Percentiles rank a stretch among this genome's conserved stretches.
Evolutionary conservation across 2,113 vertebrate species (phyloP).

Genomic region (Orycteropus afer): DNA sequence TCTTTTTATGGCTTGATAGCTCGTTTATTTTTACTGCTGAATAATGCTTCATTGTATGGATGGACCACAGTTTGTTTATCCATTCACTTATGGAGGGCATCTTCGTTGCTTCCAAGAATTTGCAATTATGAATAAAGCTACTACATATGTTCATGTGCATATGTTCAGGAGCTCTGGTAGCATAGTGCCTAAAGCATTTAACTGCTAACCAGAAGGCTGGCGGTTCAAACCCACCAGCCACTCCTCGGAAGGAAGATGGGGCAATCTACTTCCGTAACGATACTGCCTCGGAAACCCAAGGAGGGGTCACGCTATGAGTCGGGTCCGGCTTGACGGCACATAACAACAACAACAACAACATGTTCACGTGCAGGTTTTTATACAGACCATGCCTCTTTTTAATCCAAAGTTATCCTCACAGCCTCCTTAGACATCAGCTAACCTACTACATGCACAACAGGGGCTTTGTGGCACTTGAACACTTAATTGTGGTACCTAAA

Average conservation of each 20-base stretch:
- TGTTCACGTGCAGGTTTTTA: neutral
- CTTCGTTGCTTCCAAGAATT: neutral
- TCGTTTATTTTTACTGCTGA: neutral
- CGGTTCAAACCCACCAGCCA: too few species aligned
- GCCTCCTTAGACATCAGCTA: neutral
- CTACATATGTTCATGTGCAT: neutral
- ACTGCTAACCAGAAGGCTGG: too few species aligned
- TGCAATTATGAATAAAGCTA: neutral
- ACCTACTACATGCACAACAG: neutral
- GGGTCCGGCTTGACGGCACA: too few species aligned
- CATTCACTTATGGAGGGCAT: neutral
- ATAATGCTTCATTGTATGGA: neutral
- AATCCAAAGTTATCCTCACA: neutral
- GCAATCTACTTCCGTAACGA: too few species aligned
- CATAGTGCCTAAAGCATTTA: too few species aligned
- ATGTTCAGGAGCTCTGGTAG: too few species aligned
- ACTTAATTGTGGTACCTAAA: neutral
- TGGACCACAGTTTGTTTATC: neutral
- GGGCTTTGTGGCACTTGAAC: neutral
- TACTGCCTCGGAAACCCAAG: too few species aligned
- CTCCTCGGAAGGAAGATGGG: too few species aligned
- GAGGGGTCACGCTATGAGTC: too few species aligned
- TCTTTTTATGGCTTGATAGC: neutral
- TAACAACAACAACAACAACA: too few species aligned
- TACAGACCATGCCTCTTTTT: too few species aligned